Percentiles rank a stretch among this genome's conserved stretches.
Conservation (phyloP, 2,113 vertebrate genomes). For the Prunella himalayana region DNA sequence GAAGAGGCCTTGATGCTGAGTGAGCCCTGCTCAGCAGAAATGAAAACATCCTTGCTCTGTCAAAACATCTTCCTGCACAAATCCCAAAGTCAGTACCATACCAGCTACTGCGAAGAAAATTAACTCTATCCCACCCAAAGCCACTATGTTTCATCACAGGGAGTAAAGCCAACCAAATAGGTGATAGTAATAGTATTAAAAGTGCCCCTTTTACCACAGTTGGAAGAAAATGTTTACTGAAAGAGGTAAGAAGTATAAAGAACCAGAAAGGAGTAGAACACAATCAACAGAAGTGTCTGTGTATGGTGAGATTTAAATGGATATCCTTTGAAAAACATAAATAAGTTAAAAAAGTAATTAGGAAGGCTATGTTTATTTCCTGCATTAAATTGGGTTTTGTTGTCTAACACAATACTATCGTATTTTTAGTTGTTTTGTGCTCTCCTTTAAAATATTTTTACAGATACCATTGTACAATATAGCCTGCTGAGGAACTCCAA, state of each 20-base stretch:
- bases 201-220: rapidly evolving
- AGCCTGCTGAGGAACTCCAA: background rate
- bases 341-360: background rate
- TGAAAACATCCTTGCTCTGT: background rate
- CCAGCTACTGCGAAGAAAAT: background rate
- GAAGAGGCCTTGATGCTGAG: background rate
- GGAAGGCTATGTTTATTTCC: background rate
- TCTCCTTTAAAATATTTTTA: background rate
- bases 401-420: background rate
- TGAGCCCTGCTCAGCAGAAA: background rate
- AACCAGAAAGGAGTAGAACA: background rate
- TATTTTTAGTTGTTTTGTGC: background rate
- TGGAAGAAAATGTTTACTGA: background rate
- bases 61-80: background rate
- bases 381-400: background rate
- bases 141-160: background rate
- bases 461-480: background rate
- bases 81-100: background rate
- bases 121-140: background rate
- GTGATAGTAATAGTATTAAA: background rate
- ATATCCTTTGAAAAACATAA: background rate
- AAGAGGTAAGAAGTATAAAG: background rate
- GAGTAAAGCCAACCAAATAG: background rate
- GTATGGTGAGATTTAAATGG: background rate
- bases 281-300: background rate